Conservation (phyloP, 2,888 invertebrate species). For the Ennomos quercinarius region DNA sequence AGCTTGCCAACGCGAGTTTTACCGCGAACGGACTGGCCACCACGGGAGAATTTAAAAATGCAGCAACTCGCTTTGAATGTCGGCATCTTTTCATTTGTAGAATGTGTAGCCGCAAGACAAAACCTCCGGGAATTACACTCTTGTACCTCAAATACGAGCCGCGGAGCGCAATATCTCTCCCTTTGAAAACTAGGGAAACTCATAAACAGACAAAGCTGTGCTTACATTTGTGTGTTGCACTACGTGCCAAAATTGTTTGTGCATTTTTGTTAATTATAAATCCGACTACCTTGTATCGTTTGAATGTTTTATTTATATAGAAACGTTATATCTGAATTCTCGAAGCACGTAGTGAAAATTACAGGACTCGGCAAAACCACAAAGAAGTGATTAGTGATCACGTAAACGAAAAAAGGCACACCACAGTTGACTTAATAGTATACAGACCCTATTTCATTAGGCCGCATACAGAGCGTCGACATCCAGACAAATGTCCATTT, state of each 20-base stretch:
- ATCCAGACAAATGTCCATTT: conserved; percentile 28
- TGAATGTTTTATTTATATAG: background rate
- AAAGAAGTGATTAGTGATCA: conserved; percentile 26
- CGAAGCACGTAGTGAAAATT: conserved; percentile 13
- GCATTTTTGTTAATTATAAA: conserved; percentile 40
- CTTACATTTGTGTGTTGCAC: conserved; percentile 54
- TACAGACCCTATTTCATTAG: conserved; percentile 17
- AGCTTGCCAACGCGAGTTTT: conserved; percentile 54
- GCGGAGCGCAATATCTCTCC: conserved; percentile 72
- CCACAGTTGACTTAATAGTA: too few species aligned
- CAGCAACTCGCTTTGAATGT: conserved; percentile 69
- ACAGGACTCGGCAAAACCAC: conserved; percentile 11
- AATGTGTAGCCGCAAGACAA: conserved; percentile 76
- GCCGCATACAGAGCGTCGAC: conserved; percentile 18
- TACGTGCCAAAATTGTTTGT: conserved; percentile 52
- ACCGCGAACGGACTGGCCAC: conserved; percentile 53
- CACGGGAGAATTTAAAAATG: conserved; percentile 71
- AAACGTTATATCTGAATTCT: background rate
- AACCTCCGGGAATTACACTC: conserved; percentile 80
- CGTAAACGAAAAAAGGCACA: conserved; percentile 20
- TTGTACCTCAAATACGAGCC: conserved; percentile 76
- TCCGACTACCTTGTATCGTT: background rate
- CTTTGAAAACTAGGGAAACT: conserved; percentile 77
- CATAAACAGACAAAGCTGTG: conserved; percentile 74
- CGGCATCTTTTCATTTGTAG: conserved; percentile 77